These are phyloP conservation scores for Ophioninae sp. DNA, from an alignment of 2,888 invertebrate genomes.

Conservation along the genomic window DNA sequence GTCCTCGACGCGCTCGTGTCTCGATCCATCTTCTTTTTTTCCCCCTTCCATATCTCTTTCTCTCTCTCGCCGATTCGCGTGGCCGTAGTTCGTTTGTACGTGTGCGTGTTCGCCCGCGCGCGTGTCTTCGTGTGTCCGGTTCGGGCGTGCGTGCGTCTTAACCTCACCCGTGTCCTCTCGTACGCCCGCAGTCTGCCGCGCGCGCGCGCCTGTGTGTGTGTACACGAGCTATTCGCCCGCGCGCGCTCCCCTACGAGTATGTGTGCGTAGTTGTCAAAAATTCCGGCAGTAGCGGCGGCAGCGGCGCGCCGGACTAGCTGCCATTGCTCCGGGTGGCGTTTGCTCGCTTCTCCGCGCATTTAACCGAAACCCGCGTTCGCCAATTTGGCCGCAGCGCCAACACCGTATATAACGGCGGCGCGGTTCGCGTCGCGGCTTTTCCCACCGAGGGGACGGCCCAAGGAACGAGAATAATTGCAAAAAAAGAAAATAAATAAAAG, in stretches of 20 bases:
- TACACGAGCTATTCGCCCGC: not conserved
- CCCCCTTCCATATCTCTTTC: not conserved
- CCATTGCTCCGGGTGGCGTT: slow-evolving; percentile 73
- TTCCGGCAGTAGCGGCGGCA: slow-evolving; percentile 71
- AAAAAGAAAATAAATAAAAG: slow-evolving; percentile 4
- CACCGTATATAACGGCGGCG: slow-evolving; percentile 23
- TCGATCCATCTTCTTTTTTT: slow-evolving; percentile 27
- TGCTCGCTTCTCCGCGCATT: slow-evolving; percentile 52
- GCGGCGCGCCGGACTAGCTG: slow-evolving; percentile 72
- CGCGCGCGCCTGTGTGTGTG: slow-evolving; percentile 3
- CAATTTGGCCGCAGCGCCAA: slow-evolving; percentile 44
- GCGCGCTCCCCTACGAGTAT: not conserved
- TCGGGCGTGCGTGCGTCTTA: slow-evolving; percentile 46
- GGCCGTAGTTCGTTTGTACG: not conserved
- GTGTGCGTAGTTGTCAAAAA: slow-evolving; percentile 72
- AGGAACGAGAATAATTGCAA: slow-evolving; percentile 4
- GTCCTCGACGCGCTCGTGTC: slow-evolving; percentile 56
- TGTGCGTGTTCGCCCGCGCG: not conserved
- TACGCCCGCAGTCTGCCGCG: slow-evolving; percentile 16
- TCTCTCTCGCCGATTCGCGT: not conserved
- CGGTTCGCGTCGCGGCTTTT: slow-evolving; percentile 30
- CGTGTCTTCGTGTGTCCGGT: slow-evolving; percentile 20
- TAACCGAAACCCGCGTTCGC: slow-evolving; percentile 44
- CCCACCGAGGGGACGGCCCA: slow-evolving; percentile 1
- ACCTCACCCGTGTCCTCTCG: slow-evolving; percentile 45